These are phyloP conservation scores for Tyria jacobaeae DNA, from an alignment of 2,888 invertebrate species.

Conservation along the genomic window DNA sequence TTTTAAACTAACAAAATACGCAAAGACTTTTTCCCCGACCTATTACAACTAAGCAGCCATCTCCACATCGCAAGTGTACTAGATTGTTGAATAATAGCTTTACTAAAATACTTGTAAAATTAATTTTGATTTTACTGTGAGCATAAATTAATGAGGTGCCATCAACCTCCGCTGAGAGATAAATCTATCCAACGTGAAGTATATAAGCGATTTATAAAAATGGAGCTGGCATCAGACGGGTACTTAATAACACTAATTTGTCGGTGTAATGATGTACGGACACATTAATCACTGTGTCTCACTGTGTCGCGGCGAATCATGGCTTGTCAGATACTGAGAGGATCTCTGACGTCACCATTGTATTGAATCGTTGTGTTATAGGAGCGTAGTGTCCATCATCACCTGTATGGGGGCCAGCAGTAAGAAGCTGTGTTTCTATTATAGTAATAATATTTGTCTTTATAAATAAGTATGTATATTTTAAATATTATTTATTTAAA, in stretches of 20 bases:
- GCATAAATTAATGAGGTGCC: conserved; percentile 17
- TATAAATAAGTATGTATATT: no score
- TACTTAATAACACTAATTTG: conserved; percentile 34
- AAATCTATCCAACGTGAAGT: conserved; percentile 17
- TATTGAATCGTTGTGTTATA: background rate
- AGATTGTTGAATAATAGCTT: background rate
- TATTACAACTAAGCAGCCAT: background rate
- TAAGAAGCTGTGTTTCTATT: no score
- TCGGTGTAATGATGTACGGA: conserved; percentile 24
- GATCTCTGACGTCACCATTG: background rate
- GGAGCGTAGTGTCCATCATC: background rate
- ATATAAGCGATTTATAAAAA: conserved; percentile 19
- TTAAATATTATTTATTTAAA: no score
- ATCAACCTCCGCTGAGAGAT: conserved; percentile 13
- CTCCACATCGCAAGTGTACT: background rate
- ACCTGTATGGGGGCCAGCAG: no score
- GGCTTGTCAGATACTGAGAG: background rate
- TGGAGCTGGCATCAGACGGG: conserved; percentile 16
- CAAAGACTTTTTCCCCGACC: no score
- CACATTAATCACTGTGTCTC: conserved; percentile 23
- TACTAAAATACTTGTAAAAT: conserved; percentile 6
- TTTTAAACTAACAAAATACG: no score
- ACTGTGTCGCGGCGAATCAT: background rate
- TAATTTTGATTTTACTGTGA: conserved; percentile 16
- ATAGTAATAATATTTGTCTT: no score